Evolutionary conservation across 2,113 vertebrate species (phyloP).

Genomic region (Taxidea taxus): DNA sequence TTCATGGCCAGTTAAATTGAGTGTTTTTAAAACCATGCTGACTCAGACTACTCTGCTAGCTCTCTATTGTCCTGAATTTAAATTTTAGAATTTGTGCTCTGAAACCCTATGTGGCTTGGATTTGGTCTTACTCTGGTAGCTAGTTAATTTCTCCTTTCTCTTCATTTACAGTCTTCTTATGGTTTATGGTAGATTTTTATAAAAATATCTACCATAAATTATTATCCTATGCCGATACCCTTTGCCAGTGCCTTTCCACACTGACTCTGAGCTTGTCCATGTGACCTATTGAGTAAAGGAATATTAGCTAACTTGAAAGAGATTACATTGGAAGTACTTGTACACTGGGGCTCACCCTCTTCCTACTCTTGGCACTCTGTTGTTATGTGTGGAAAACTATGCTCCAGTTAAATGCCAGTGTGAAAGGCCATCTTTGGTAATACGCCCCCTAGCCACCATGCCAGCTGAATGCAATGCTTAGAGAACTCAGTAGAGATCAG

Average conservation of each 20-base stretch:
- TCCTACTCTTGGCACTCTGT: background rate
- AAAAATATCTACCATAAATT: background rate
- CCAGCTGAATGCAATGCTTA: background rate
- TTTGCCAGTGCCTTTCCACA: background rate
- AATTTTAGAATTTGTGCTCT: background rate
- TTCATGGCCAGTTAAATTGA: background rate
- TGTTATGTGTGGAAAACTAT: background rate
- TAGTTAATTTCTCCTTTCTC: background rate
- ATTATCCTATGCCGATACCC: background rate
- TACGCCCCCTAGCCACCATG: background rate
- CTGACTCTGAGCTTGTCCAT: background rate
- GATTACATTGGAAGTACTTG: background rate
- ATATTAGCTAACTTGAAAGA: background rate
- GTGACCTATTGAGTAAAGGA: background rate
- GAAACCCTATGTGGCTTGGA: background rate
- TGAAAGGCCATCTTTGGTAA: background rate
- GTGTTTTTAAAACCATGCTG: background rate
- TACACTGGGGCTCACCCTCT: background rate
- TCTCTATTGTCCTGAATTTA: background rate
- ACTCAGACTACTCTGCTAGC: background rate
- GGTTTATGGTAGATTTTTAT: background rate
- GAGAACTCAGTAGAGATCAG: background rate
- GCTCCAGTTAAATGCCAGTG: background rate
- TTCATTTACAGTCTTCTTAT: background rate
- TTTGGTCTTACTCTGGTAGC: background rate